These are phyloP conservation scores for Danio tinwini DNA, from an alignment of 2,797 vertebrate genomes.

Conservation along the genomic window DNA sequence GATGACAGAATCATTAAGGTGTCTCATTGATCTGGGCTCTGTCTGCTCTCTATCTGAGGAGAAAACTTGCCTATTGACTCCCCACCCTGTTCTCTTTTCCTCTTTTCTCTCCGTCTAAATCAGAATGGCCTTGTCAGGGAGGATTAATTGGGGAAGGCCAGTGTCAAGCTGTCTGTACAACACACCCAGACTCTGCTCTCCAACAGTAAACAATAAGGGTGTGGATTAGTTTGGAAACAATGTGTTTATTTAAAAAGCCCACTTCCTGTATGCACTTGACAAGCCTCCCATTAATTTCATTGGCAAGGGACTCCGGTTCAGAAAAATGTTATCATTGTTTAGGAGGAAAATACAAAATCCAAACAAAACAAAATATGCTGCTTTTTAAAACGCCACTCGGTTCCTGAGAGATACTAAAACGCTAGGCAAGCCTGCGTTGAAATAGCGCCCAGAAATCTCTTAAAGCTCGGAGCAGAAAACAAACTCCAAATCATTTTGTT, in stretches of 20 bases:
- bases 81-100: conserved; percentile 61
- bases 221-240: conserved; percentile 87
- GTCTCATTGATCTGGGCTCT: conserved; percentile 50
- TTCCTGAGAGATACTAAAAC: conserved; percentile 75
- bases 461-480: conserved; percentile 66
- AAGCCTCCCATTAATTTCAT: conserved; percentile 83
- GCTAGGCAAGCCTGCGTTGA: conserved; percentile 65
- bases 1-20: conserved; percentile 54
- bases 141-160: conserved; percentile 66
- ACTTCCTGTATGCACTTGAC: conserved; percentile 82
- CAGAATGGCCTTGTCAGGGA: conserved; percentile 71
- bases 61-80: conserved; percentile 51
- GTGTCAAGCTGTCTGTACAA: conserved; percentile 68
- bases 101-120: conserved; percentile 53
- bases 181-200: conserved; percentile 73
- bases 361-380: conserved; percentile 68
- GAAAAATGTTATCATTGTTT: conserved; percentile 81
- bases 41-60: conserved; percentile 40
- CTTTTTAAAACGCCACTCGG: conserved; percentile 65
- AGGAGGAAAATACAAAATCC: conserved; percentile 65
- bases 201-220: conserved; percentile 84
- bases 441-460: conserved; percentile 67
- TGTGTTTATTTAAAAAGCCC: conserved; percentile 86
- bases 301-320: conserved; percentile 73
- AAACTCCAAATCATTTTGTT: conserved; percentile 70